These are phyloP conservation scores for Ptychodera flava DNA, from an alignment of 35 echinoderm and acorn worm species.

Conservation along the genomic window DNA sequence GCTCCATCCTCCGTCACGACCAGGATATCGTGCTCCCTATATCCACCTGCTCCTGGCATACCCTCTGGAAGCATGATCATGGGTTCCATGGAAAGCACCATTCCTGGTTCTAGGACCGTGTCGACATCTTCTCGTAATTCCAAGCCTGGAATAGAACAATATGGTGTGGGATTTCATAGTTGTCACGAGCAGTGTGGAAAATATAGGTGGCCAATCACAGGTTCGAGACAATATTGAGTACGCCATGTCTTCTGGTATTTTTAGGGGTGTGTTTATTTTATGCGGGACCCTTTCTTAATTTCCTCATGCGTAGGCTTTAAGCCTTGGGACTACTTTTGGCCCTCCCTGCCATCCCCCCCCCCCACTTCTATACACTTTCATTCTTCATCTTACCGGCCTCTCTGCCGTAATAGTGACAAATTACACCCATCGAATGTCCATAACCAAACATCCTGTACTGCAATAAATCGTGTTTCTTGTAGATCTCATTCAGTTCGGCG, in stretches of 20 bases:
- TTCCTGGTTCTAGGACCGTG: conserved; percentile 66
- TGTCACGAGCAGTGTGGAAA: neutral
- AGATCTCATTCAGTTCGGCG: too few species aligned
- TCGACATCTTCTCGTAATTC: conserved; percentile 85
- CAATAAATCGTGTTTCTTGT: conserved; percentile 29
- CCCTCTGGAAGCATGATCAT: conserved; percentile 92
- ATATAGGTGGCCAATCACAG: neutral
- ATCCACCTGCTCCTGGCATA: conserved; percentile 72
- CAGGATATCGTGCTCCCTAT: too few species aligned
- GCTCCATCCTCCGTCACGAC: too few species aligned
- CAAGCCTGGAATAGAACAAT: conserved; percentile 39
- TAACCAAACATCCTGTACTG: conserved; percentile 54
- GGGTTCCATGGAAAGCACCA: too few species aligned
- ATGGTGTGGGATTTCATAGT: neutral
- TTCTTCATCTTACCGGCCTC: conserved; percentile 43
- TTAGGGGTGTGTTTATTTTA: neutral
- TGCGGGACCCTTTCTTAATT: neutral
- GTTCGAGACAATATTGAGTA: neutral
- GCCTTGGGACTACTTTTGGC: neutral
- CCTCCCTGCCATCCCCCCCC: neutral
- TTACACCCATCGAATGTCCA: conserved; percentile 58
- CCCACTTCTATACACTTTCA: neutral
- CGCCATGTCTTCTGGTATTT: neutral
- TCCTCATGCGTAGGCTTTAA: neutral
- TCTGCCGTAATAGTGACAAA: conserved; percentile 57